A percentile compares a stretch with the other conserved stretches of the same genome.
Conservation (phyloP, 2,888 invertebrate genomes). For the Volucella inanis region DNA sequence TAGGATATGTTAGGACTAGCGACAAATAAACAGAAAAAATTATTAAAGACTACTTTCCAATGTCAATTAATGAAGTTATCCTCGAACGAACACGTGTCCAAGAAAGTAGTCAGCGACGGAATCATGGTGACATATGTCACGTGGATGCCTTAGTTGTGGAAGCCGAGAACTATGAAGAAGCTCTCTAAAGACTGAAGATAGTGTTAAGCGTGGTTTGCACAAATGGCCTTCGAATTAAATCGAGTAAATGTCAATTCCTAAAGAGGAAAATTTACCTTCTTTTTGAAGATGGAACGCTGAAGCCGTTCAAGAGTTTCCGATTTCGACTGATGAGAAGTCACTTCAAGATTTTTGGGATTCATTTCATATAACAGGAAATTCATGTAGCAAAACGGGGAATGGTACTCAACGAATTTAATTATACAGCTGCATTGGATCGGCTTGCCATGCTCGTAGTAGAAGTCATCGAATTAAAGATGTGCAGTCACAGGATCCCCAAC, state of each 20-base stretch:
- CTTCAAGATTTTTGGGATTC: constrained; percentile 65
- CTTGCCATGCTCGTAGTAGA: too few relatives aligned
- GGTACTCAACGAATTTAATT: too few relatives aligned
- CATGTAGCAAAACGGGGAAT: too few relatives aligned
- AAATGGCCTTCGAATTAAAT: constrained; percentile 53
- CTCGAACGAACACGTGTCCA: constrained; percentile 37
- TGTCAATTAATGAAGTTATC: background rate
- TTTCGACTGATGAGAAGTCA: constrained; percentile 46
- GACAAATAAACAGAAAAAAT: background rate
- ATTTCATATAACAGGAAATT: background rate
- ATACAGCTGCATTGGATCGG: too few relatives aligned
- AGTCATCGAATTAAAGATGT: too few relatives aligned
- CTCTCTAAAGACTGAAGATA: constrained; percentile 28
- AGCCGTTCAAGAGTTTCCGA: constrained; percentile 47
- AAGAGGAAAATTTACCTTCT: constrained; percentile 39
- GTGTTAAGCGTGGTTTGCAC: constrained; percentile 41
- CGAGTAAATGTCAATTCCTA: constrained; percentile 65
- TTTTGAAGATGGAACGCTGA: constrained; percentile 18
- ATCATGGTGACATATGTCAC: constrained; percentile 51
- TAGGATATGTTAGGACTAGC: background rate
- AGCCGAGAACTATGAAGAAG: constrained; percentile 20
- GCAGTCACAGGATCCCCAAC: too few relatives aligned
- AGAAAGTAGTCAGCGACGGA: constrained; percentile 47
- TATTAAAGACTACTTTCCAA: background rate
- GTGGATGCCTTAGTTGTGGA: constrained; percentile 68